Evolutionary conservation across 2,113 vertebrate genomes (phyloP), one percentile per base, ranked within the genome.

Genomic region (Platycercus adscitus): DNA sequence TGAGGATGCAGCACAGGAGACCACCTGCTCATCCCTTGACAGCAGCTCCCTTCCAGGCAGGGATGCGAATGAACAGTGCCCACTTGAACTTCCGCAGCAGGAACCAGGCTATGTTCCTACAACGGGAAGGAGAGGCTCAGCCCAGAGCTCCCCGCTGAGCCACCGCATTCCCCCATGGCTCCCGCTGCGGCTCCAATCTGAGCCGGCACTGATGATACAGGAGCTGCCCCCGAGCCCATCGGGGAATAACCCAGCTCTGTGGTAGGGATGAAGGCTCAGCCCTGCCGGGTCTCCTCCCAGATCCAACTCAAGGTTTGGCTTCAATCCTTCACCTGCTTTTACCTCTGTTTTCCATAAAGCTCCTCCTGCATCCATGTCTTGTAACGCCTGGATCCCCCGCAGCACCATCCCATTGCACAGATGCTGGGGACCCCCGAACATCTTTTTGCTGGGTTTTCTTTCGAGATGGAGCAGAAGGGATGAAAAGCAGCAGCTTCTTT

Each of bases 161-260:
- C 47, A 8, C 21, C 3, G 1, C 14, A 2, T 65, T 55, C 60
- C 71, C 91, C 86, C n/a, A 5, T 6, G 4, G 0, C 43, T 77
- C 56, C 88, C 53, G 23, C 33, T 58, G 61, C 1, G 1, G 44
- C 66, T 75, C 39, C 53, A 47, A 23, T 41, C 25, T 0, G 10
- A 47, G 25, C 49, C n/a, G 4, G 64, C 0, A 3, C 68, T 26
- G 7, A 61, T 0, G 2, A 55, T 9, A 4, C 69, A 31, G 0
- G 18, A 64, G 58, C 63, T 26, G 69, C 20, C 19, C 20, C 61
- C 13, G 0, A 31, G 44, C 50, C 50, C 28, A 4, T 1, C 1
- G 21, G 8, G 28, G 11, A 75, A 9, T 12, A 50, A 44, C 10
- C 9, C 28, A 66, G 26, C 0, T 3, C 49, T 35, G 25, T 2